Evolutionary conservation across 2,113 vertebrate species (phyloP), one percentile per base, ranked within the genome.

Genomic region (Cheirogaleus medius): DNA sequence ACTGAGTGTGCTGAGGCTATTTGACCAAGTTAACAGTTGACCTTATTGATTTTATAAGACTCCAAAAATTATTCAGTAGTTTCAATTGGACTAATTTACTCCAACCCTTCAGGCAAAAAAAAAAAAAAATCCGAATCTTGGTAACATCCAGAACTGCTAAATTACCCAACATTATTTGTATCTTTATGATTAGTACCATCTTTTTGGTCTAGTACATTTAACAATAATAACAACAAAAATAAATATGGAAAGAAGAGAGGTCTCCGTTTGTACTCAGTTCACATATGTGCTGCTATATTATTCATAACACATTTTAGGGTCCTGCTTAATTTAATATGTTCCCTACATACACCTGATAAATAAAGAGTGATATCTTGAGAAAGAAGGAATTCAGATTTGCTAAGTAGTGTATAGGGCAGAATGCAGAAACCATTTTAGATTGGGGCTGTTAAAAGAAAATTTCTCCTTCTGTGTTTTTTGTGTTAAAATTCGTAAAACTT

Each of bases 121-220:
- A 20, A 39, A 42, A 11, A 63, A 77, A 76, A 34, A 77, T 84
- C 14, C 37, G 49, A 44, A 86, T 11, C 25, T 44, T 60, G 47
- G 17, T 77, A 74, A 73, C 3, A 32, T 20, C 42, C n/a, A 29
- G 37, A 52, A 85, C 9, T 14, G 34, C 10, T 25, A 83, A 69
- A 71, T 71, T 74, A 96, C 47, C 25, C 29, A 49, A 49, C 25
- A 15, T 86, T 63, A 93, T 8, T n/a, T 88, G 49, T 74, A 15
- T 80, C 34, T 88, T 92, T 85, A 58, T 87, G 71, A 83, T 77
- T 42, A 37, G 17, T n/a, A 82, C 18, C 71, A 78, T 78, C 34
- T 68, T 83, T 71, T 88, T 86, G 39, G 89, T 81, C 81, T 96
- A 91, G 81, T 80, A 54, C 34, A 64, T 69, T 88, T 83, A 93